Evolutionary conservation across 2,888 invertebrate genomes (phyloP), one percentile per base, ranked within the genome.

Genomic region (Athrips mouffetella): DNA sequence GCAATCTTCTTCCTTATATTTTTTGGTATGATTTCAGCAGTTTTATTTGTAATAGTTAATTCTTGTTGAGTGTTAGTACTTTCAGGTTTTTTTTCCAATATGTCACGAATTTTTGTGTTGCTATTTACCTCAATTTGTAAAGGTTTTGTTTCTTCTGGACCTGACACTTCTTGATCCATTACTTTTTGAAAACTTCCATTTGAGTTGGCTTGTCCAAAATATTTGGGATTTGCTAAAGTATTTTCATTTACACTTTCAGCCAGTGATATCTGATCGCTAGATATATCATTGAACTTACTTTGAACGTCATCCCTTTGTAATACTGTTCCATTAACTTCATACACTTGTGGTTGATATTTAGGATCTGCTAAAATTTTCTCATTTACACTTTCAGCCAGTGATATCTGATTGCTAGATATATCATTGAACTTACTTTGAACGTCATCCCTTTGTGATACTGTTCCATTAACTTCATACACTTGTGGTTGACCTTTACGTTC

Each of bases 191-290:
- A 35, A 35, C 20, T 35, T 8, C n/a, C 27, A 27, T 27, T 27
- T 3, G 2, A 27, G 7, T 27, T 8, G 2, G 27, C 3, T 8
- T 8, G 3, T 27, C 10, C 27, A 27, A n/a, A 8, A 37, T n/a
- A 3, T 21, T n/a, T 37, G 1, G 7, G 10, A n/a, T 37, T 11
- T 15, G 3, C 11, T 5, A 15, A 7, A 6, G 37, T 37, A 21
- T n/a, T 37, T 37, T 37, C 44, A 20, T 27, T 30, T 30, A 31
- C 20, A 30, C 29, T 44, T 44, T 44, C 29, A 10, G 30, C 29
- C 11, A 30, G 13, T 2, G 44, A 20, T 44, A 29, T 44, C n/a
- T 44, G 20, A 11, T 44, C 37, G 6, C n/a, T 21, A 11, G 37
- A 37, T 21, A 21, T 37, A 37, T 37, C 37, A 33, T 33, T 33